Evolutionary conservation across 2,797 vertebrate species (phyloP).

Genomic region (Spinibarbus caldwelli): DNA sequence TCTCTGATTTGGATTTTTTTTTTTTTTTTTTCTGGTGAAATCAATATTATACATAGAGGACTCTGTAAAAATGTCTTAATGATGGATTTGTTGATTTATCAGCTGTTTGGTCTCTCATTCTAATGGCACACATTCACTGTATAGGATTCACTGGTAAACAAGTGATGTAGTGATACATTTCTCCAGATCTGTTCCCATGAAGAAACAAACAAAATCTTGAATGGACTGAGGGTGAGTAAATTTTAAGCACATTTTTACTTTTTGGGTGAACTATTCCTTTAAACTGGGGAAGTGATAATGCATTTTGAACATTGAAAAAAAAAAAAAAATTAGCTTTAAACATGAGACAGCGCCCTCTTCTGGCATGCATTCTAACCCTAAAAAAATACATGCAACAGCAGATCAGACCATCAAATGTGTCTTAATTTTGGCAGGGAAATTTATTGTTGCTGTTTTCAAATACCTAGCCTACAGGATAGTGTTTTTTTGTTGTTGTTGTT

Average conservation of each 20-base stretch:
- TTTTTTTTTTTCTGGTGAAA: too few species aligned
- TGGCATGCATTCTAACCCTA: background rate
- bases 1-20: background rate
- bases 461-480: background rate
- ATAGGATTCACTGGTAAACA: background rate
- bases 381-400: background rate
- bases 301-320: background rate
- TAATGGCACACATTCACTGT: too few species aligned
- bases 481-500: too few species aligned
- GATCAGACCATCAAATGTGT: background rate
- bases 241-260: background rate
- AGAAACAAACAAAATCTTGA: too few species aligned
- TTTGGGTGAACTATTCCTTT: background rate
- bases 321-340: too few species aligned
- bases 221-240: too few species aligned
- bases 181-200: too few species aligned
- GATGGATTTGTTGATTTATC: too few species aligned
- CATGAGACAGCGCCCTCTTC: background rate
- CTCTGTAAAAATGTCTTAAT: background rate
- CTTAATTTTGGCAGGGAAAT: background rate
- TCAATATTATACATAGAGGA: background rate
- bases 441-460: too few species aligned
- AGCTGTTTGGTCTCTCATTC: too few species aligned
- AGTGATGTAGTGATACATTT: too few species aligned
- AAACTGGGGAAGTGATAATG: background rate